Conservation (phyloP, 2,797 vertebrate genomes). For the Alauda arvensis region DNA sequence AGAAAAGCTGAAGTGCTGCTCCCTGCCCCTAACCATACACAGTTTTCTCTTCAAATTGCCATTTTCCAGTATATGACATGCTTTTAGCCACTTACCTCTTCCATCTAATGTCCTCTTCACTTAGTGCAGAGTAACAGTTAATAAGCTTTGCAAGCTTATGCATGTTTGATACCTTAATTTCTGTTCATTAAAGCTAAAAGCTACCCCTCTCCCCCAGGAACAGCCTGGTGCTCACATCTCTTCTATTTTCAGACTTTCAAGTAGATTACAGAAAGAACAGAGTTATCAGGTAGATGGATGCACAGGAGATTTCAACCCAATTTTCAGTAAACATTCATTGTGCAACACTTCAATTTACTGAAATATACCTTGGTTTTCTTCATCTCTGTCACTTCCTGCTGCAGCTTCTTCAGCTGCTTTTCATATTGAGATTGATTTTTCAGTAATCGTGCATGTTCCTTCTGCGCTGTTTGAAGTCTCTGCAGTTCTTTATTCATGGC, state of each 20-base stretch:
- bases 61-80: neutral
- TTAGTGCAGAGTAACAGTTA: neutral
- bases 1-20: neutral
- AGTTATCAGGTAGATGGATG: neutral
- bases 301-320: neutral
- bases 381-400: conserved; percentile 95
- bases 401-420: conserved; percentile 92
- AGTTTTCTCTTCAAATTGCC: neutral
- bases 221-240: neutral
- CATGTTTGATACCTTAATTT: neutral
- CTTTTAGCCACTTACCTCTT: neutral
- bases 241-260: neutral
- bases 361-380: conserved; percentile 92
- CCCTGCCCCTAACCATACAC: neutral
- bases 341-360: neutral
- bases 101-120: neutral
- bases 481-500: conserved; percentile 96
- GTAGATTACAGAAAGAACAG: neutral
- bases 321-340: neutral
- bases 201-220: neutral
- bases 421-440: conserved; percentile 97
- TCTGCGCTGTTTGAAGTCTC: conserved; percentile 92
- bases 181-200: neutral
- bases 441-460: conserved; percentile 91
- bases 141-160: neutral